phyloP scores from a whole-genome alignment of 2,888 invertebrate species.

The Dryobota labecula region DNA sequence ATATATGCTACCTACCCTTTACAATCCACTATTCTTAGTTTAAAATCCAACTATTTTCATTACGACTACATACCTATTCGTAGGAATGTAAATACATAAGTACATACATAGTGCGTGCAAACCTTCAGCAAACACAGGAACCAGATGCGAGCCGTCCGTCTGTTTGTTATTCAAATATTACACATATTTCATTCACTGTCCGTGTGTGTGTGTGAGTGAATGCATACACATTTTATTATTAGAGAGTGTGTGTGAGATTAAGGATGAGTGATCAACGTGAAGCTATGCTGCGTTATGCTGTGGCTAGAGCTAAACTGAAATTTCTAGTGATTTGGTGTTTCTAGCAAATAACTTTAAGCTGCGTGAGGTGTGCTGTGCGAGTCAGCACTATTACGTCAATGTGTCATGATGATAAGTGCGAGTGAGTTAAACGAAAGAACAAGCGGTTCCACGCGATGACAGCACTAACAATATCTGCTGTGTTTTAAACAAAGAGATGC shows the following conservation, averaged over 20 bases:
- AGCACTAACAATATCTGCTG: not conserved
- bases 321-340: not conserved
- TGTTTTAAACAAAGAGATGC: not conserved
- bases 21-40: not conserved
- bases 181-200: conserved; percentile 48
- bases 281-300: not conserved
- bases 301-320: not conserved
- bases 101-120: conserved; percentile 19
- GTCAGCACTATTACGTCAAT: not conserved
- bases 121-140: conserved; percentile 49
- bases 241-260: conserved; percentile 9
- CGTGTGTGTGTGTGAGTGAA: conserved; percentile 4
- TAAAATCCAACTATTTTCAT: conserved; percentile 24
- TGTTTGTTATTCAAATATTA: conserved; percentile 58
- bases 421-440: not conserved
- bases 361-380: too few relatives aligned
- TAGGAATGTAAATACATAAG: conserved; percentile 15
- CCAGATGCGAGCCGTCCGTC: conserved; percentile 55
- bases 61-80: not conserved
- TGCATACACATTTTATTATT: conserved; percentile 1
- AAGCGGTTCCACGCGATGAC: too few relatives aligned
- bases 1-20: too few relatives aligned
- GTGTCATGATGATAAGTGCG: not conserved
- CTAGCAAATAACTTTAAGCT: not conserved
- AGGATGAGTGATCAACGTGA: not conserved